Base-by-base conservation (phyloP, 2,113 vertebrate genomes). In the Podocnemis expansa region DNA sequence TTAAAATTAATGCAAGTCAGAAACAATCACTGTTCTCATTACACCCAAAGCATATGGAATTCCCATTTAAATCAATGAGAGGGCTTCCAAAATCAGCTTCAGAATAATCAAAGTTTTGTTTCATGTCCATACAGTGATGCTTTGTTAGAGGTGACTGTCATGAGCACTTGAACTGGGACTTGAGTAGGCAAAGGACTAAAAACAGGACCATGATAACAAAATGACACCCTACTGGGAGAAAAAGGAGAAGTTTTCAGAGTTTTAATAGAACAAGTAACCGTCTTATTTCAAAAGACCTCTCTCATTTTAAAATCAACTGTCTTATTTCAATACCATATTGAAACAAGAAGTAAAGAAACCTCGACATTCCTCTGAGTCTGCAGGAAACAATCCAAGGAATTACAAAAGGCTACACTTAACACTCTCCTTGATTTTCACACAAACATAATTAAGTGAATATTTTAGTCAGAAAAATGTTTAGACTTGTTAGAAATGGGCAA, bases 281-380 rank as follows among this genome's bases (percentile, higher is more conserved):
- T 58, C 34, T 34, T 67, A 19, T 6, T 51, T 84, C 22, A 34
- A 6, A 3, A 2, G 4, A 3, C 10, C 25, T 2, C 29, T 85
- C 78, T 8, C 56, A 88, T 31, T 4, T 55, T 70, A 60, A 80
- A 31, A 7, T 1, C 31, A 67, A 21, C 21, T 85, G 80, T 94
- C 79, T 80, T 43, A 67, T 1, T 1, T 25, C 14, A 76, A 0
- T 82, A 54, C 38, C 78, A 90, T 19, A 81, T 3, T 83, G 43
- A 78, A 85, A 49, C 27, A 19, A 14, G 60, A 93, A 79, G 70
- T 31, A 81, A 91, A 88, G 25, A 43, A 43, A 94, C 13, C 51
- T 2, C 25, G 89, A 6, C 27, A 49, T 75, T 54, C 10, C 5
- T 80, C 1, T 10, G 0, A 91, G 76, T 49, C 58, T 89, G 58